Conservation (phyloP, 2,113 vertebrate species). For the Sander lucioperca region DNA sequence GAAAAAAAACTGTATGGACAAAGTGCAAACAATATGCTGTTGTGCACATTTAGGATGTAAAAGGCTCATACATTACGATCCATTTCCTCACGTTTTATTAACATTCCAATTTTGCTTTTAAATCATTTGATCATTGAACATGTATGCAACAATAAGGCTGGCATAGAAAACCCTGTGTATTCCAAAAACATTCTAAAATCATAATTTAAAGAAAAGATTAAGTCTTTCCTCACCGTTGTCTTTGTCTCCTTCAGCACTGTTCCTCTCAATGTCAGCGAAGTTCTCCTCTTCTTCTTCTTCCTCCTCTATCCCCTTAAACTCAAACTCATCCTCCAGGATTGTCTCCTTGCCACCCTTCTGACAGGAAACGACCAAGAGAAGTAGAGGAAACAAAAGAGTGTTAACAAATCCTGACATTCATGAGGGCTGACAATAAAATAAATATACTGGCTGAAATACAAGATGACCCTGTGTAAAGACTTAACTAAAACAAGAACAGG, state of each 20-base stretch:
- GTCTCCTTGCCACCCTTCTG: conserved; percentile 91
- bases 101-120: background rate
- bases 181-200: background rate
- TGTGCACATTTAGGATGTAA: background rate
- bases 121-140: background rate
- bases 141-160: background rate
- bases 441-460: background rate
- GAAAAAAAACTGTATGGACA: background rate
- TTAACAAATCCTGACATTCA: background rate
- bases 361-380: background rate
- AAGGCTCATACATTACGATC: background rate
- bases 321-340: conserved; percentile 90
- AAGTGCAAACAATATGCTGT: background rate
- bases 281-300: conserved; percentile 87
- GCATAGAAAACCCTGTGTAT: background rate
- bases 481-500: background rate
- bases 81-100: background rate
- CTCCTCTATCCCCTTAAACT: conserved; percentile 90
- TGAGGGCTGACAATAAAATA: background rate
- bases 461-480: background rate
- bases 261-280: conserved; percentile 53
- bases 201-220: background rate
- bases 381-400: background rate
- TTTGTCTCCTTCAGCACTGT: conserved; percentile 71
- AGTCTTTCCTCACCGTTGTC: conserved; percentile 71